Percentiles rank a stretch among this genome's conserved stretches.
Conservation (phyloP, 2,113 vertebrate species). For the Cygnus atratus region DNA sequence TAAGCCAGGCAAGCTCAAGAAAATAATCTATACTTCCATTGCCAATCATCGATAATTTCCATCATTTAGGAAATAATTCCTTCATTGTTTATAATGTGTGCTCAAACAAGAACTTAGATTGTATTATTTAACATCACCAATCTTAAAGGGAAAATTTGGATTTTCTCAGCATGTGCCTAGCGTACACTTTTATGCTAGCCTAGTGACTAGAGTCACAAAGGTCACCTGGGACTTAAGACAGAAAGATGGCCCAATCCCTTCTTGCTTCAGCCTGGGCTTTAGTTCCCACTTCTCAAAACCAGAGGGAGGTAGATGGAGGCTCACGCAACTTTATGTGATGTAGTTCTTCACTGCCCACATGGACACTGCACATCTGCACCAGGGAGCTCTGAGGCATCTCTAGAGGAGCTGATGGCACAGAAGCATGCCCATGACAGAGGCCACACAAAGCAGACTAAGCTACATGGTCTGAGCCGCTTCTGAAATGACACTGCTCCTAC, state of each 20-base stretch:
- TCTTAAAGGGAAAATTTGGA: background rate
- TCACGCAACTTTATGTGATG: accelerated
- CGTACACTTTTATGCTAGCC: background rate
- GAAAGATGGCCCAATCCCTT: background rate
- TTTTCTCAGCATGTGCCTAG: background rate
- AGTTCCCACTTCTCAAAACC: background rate
- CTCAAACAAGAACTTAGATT: background rate
- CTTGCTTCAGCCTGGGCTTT: background rate
- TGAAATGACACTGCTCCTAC: background rate
- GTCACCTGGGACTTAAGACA: background rate
- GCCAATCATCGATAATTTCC: background rate
- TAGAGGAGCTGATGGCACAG: background rate
- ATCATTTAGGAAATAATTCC: background rate
- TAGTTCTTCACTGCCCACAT: accelerated
- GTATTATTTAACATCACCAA: background rate
- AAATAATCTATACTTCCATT: background rate
- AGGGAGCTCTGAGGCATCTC: background rate
- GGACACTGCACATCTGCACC: background rate
- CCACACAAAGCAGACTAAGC: background rate
- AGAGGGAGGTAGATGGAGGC: background rate
- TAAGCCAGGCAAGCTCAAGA: background rate
- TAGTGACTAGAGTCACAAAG: accelerated
- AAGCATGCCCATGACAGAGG: background rate
- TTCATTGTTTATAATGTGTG: background rate
- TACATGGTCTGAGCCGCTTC: background rate